Evolutionary conservation across 2,113 vertebrate genomes (phyloP).

Genomic region (Egretta garzetta): DNA sequence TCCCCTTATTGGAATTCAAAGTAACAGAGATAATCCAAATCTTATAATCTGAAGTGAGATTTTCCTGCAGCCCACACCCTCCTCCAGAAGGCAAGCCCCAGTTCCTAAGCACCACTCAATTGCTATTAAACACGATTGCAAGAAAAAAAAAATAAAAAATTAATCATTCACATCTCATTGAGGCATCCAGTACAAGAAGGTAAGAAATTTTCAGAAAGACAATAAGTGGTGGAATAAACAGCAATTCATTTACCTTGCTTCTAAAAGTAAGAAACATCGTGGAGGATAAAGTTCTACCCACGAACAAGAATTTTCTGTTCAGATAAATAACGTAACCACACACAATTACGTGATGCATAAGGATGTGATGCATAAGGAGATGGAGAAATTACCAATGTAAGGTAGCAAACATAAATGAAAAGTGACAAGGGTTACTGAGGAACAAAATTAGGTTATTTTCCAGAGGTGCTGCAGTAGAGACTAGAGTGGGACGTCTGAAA

Average conservation of each 20-base stretch:
- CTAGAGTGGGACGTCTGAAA: not conserved
- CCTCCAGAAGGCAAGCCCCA: not conserved
- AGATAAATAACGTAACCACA: not conserved
- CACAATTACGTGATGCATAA: not conserved
- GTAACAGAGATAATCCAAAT: not conserved
- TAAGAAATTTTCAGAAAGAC: not conserved
- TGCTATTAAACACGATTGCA: not conserved
- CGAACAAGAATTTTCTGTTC: not conserved
- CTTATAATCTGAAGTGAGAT: not conserved
- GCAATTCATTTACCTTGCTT: not conserved
- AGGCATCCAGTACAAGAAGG: not conserved
- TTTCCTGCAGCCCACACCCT: not conserved
- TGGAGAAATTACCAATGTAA: not conserved
- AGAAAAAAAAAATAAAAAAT: not conserved
- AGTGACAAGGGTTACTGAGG: not conserved
- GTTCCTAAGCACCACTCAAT: not conserved
- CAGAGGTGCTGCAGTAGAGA: not conserved
- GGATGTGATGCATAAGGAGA: not conserved
- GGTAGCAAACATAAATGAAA: not conserved
- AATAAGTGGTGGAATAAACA: not conserved
- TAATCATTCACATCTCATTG: not conserved
- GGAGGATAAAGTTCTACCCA: not conserved
- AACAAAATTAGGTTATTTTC: not conserved
- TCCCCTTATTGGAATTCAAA: not conserved
- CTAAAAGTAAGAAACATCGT: not conserved